Percentiles rank a stretch among this genome's conserved stretches.
Conservation (phyloP, 2,797 vertebrate species). For the Adrianichthys oophorus region DNA sequence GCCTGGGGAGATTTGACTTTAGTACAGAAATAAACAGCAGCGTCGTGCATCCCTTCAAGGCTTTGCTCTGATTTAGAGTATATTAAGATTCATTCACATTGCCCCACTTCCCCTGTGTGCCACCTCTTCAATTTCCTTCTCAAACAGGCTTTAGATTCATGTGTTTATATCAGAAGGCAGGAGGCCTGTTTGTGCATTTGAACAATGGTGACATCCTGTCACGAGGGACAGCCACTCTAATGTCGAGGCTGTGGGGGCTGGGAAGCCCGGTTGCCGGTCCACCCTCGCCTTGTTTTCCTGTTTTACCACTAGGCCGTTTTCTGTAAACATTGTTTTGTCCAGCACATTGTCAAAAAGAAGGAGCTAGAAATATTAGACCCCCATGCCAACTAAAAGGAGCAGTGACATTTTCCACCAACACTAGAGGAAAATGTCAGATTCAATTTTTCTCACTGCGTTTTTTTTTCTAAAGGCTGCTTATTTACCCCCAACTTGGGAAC, state of each 20-base stretch:
- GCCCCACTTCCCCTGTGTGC: constrained; percentile 53
- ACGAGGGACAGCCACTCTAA: constrained; percentile 43
- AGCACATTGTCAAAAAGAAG: constrained; percentile 46
- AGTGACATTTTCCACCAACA: constrained; percentile 65
- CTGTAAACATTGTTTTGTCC: constrained; percentile 60
- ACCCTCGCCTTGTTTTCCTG: constrained; percentile 38
- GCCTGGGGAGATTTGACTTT: constrained; percentile 68
- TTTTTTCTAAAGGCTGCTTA: constrained; percentile 42
- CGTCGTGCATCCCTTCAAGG: constrained; percentile 60
- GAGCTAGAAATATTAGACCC: constrained; percentile 55
- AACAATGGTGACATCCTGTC: constrained; percentile 71
- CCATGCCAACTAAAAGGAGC: constrained; percentile 48
- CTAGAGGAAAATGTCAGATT: constrained; percentile 59
- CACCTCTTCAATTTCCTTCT: constrained; percentile 67
- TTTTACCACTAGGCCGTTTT: constrained; percentile 51
- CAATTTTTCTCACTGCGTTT: constrained; percentile 49
- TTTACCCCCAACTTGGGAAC: constrained; percentile 32
- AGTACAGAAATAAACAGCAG: constrained; percentile 69
- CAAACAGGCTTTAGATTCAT: constrained; percentile 56
- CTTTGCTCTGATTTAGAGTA: constrained; percentile 69
- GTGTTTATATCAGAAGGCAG: constrained; percentile 65
- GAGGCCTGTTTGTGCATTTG: constrained; percentile 59
- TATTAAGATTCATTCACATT: constrained; percentile 70
- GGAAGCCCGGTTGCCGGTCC: constrained; percentile 25
- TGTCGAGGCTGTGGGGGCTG: constrained; percentile 23